A percentile compares a stretch with the other conserved stretches of the same genome.
phyloP scores from a whole-genome alignment of 2,113 vertebrate genomes.

The Gyps fulvus region DNA sequence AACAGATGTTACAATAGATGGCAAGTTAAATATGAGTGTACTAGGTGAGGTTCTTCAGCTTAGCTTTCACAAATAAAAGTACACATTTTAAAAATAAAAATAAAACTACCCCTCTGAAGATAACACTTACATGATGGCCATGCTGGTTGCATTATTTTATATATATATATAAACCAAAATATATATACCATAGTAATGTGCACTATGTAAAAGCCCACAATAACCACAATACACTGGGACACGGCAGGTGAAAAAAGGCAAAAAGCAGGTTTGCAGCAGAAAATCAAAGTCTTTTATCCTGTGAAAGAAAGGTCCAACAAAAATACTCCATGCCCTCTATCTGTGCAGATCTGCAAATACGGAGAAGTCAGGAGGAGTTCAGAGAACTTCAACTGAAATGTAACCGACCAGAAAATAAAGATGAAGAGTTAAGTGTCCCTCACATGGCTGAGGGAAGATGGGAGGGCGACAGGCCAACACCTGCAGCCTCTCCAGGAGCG shows the following conservation, averaged over 20 bases:
- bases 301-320: background rate
- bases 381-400: background rate
- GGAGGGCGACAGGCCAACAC: background rate
- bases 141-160: background rate
- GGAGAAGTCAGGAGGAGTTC: background rate
- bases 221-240: background rate
- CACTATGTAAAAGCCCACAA: background rate
- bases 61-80: background rate
- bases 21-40: background rate
- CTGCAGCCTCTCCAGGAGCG: background rate
- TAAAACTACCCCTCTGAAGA: background rate
- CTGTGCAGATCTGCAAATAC: background rate
- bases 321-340: background rate
- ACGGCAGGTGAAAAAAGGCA: background rate
- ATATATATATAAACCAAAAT: background rate
- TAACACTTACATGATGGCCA: background rate
- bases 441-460: background rate
- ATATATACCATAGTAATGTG: background rate
- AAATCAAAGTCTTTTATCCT: background rate
- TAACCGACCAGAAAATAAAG: background rate
- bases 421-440: background rate
- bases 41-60: background rate
- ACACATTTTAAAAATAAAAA: background rate
- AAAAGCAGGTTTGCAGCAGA: background rate
- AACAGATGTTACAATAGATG: slow-evolving; percentile 11